Evolutionary conservation across 1,140 invertebrate genomes (phyloP), one percentile per base, ranked within the genome.

Genomic region (Rhyacophila brunnea): DNA sequence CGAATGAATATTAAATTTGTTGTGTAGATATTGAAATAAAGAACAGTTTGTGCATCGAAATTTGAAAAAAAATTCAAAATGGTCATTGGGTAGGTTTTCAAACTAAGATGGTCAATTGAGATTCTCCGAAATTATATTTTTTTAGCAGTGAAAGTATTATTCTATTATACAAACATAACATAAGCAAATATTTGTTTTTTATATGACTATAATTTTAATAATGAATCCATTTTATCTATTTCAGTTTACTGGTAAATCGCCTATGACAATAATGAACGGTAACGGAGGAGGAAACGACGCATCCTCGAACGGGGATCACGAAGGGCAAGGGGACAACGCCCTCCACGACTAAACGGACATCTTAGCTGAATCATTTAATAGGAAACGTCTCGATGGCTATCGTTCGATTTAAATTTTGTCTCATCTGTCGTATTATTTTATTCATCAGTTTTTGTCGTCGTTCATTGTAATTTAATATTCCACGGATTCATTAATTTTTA

Each of bases 251-350:
- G 43, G 15, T 14, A 65, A 61, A 36, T n/a, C 58, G 13, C 13
- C 28, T 9, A 34, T 49, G 32, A 10, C 62, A 14, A 54, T 57
- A 40, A 49, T 64, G 34, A 64, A 64, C 20, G 52, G 52, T n/a
- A 59, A 59, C 28, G 58, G 58, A 15, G 58, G 58, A 15, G 45
- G 55, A 4, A 61, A 56, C 42, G 46, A 36, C 20, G 54, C 50
- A 1, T 42, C 49, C 17, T 32, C 59, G 18, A 65, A 62, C 9
- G 60, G 64, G 23, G 60, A 65, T 47, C 64, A 62, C 43, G 59
- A 62, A 34, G 56, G 47, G 6, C 60, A 59, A 43, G 50, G 55
- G 20, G 56, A 62, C 20, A 51, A 46, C 19, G 51, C 56, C 2
- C 45, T 59, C 7, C 38, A 57, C 23, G 44, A 65, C 34, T 62